phyloP scores from a whole-genome alignment of 2,113 vertebrate species.

The Amphiprion ocellaris region DNA sequence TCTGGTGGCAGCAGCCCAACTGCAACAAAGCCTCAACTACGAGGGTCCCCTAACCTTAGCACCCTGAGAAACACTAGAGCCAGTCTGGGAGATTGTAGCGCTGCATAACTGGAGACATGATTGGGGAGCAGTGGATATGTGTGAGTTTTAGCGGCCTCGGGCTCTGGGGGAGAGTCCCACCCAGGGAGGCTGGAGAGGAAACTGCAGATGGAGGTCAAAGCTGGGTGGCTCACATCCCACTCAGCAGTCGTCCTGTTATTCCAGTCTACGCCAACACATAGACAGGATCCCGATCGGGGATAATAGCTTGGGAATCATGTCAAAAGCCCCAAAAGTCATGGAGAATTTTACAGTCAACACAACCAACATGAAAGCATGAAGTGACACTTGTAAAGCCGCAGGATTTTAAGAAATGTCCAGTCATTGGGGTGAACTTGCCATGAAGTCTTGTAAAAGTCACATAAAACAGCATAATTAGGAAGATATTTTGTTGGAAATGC shows the following conservation, averaged over 20 bases:
- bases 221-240: conserved; percentile 64
- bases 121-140: conserved; percentile 67
- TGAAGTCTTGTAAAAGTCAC: conserved; percentile 6
- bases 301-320: conserved; percentile 36
- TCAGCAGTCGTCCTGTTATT: conserved; percentile 68
- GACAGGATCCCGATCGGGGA: conserved; percentile 22
- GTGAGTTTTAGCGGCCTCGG: conserved; percentile 49
- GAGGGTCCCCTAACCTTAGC: conserved; percentile 65
- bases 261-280: conserved; percentile 54
- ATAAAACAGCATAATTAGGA: conserved; percentile 50
- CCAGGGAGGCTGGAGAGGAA: conserved; percentile 79
- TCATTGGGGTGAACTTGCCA: not conserved
- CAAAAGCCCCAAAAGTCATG: not conserved
- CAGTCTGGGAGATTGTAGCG: conserved; percentile 43
- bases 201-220: conserved; percentile 74
- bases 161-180: conserved; percentile 68
- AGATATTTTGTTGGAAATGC: not conserved
- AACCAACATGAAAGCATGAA: conserved; percentile 22
- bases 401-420: conserved; percentile 9
- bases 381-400: not conserved
- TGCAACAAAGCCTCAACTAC: conserved; percentile 75
- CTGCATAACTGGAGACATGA: conserved; percentile 54
- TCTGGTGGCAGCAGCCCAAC: conserved; percentile 76
- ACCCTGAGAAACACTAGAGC: conserved; percentile 60
- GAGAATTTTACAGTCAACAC: conserved; percentile 7